Base-by-base conservation (phyloP, 2,113 vertebrate genomes). In the Rhea americana region DNA sequence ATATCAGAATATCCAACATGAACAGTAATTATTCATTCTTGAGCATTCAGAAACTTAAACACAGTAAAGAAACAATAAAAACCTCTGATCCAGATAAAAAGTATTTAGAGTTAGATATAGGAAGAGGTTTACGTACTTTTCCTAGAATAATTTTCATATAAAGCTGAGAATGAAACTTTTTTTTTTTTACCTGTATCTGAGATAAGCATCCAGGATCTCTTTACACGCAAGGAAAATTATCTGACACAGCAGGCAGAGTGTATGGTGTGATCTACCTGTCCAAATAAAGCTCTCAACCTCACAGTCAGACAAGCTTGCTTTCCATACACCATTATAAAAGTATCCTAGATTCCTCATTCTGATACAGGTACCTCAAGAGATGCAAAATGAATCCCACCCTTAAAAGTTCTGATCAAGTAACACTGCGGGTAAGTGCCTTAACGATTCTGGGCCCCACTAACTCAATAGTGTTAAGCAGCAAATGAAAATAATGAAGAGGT, bases 381-480 rank as follows among this genome's bases (percentile, higher is more conserved):
- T 3, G 6, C 39, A 26, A 72, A 90, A 94, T 24, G 1, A 92
- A 88, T 81, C 56, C 51, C 16, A 39, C 12, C 18, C 30, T 65
- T 67, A 74, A 70, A 77, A 83, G 50, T 88, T 62, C 55, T 77
- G 55, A 65, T 83, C 68, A 78, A 95, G 32, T 81, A 91, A 90
- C 65, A 86, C 19, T 1, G 0, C 2, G 48, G 13, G 10, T 32
- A 74, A 35, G 70, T 43, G 47, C 47, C 93, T 91, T 10, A 82
- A 66, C 25, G 41, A 28, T 11, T 50, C 79, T 30, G 50, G 21
- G 53, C 13, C 51, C 83, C 41, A 67, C 3, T 0, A 83, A 81
- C 24, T 68, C 28, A 72, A 43, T 15, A 20, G 32, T 4, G 10
- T 59, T 48, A 62, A 93, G 62, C 13, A 84, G 39, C 47, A 87